Conservation (phyloP, 2,888 invertebrate species). For the Scaptomyza tumidula region DNA sequence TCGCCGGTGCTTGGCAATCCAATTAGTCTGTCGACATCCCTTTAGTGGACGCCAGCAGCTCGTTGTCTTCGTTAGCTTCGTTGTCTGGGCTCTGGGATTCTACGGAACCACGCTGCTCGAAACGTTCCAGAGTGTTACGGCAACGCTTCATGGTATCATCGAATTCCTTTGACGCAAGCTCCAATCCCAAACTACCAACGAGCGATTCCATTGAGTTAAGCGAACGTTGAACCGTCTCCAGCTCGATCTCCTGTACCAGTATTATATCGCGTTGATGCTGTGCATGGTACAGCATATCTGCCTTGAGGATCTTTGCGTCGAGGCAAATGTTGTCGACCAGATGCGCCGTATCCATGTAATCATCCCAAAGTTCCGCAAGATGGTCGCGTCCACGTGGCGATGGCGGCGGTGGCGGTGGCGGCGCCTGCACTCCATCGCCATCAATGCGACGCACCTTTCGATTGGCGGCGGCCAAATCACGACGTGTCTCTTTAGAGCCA, state of each 20-base stretch:
- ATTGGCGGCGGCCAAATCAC: background rate
- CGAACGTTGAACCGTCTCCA: conserved; percentile 38
- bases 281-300: conserved; percentile 33
- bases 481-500: background rate
- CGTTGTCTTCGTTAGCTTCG: no score
- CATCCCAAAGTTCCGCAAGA: conserved; percentile 34
- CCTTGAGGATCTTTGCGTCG: conserved; percentile 43
- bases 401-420: conserved; percentile 51
- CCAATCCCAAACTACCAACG: conserved; percentile 26
- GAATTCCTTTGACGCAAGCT: conserved; percentile 32
- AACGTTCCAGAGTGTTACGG: conserved; percentile 21
- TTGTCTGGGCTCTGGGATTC: background rate
- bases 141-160: conserved; percentile 26
- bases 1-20: background rate
- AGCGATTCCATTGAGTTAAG: conserved; percentile 27
- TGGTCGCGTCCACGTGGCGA: conserved; percentile 49
- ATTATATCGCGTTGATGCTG: conserved; percentile 46
- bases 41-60: background rate
- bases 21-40: background rate
- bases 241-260: conserved; percentile 53
- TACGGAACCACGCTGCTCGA: background rate
- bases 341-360: conserved; percentile 38
- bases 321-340: conserved; percentile 42
- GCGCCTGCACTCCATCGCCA: conserved; percentile 39
- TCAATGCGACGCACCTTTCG: conserved; percentile 34